A percentile compares a stretch with the other conserved stretches of the same genome.
Conservation (phyloP, 1,140 invertebrate species). For the Bombus pyrosoma region DNA sequence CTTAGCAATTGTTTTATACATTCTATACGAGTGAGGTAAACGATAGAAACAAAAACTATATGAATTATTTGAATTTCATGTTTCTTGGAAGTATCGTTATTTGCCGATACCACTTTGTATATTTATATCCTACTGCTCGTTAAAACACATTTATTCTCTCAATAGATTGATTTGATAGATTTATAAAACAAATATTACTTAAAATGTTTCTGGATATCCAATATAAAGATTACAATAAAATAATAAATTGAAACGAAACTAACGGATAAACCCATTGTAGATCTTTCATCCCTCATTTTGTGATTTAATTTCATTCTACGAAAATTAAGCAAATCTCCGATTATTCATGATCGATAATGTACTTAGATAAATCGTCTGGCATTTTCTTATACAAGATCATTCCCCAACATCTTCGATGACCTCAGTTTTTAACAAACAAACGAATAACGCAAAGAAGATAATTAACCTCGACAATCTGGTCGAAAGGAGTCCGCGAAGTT, state of each 20-base stretch:
- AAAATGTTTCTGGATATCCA: too few species aligned
- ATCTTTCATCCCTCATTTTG: too few species aligned
- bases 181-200: too few species aligned
- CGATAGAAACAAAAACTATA: not conserved
- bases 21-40: not conserved
- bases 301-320: too few species aligned
- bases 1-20: not conserved
- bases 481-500: not conserved
- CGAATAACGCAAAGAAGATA: not conserved
- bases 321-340: too few species aligned
- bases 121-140: too few species aligned
- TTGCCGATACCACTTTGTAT: not conserved
- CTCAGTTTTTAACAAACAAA: not conserved
- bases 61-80: not conserved
- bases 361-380: not conserved
- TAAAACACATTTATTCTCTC: too few species aligned
- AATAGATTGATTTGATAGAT: too few species aligned
- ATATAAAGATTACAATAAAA: too few species aligned
- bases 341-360: too few species aligned
- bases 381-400: not conserved
- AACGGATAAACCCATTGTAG: too few species aligned
- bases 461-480: conserved; percentile 4
- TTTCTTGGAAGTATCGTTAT: not conserved
- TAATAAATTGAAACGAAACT: too few species aligned
- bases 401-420: not conserved